Evolutionary conservation across 2,113 vertebrate species (phyloP).

Genomic region (Varanus salvator): DNA sequence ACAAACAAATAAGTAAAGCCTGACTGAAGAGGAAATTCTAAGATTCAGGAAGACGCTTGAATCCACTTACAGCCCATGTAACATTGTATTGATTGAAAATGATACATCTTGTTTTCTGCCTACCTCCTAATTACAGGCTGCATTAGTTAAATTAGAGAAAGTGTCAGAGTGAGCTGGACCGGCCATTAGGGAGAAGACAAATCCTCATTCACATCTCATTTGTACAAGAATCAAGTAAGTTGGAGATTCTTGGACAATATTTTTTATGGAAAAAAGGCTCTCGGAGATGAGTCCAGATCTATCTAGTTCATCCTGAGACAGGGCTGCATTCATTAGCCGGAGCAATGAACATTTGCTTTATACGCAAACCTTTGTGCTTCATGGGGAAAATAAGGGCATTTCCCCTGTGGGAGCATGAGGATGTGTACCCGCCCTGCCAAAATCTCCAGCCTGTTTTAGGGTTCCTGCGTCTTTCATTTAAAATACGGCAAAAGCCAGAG

Average conservation of each 20-base stretch:
- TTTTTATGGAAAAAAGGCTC: neutral
- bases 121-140: slow-evolving; percentile 38
- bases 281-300: neutral
- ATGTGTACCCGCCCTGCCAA: neutral
- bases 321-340: neutral
- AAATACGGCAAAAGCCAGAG: neutral
- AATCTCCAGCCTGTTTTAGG: neutral
- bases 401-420: neutral
- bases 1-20: neutral
- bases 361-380: neutral
- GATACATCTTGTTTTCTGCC: slow-evolving; percentile 47
- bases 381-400: neutral
- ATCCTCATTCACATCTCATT: slow-evolving; percentile 23
- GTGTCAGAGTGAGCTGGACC: slow-evolving; percentile 26
- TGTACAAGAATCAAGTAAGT: slow-evolving; percentile 11
- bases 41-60: slow-evolving; percentile 1
- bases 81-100: slow-evolving; percentile 33
- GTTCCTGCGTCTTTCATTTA: neutral
- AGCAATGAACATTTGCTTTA: neutral
- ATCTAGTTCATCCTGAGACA: slow-evolving; percentile 1
- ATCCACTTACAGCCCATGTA: slow-evolving; percentile 20
- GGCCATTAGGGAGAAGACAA: slow-evolving; percentile 35
- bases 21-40: neutral
- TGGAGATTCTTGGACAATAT: neutral
- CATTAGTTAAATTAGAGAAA: slow-evolving; percentile 44